These are phyloP conservation scores for Anarhynchus alexandrinus DNA, from an alignment of 2,113 vertebrate genomes.

Conservation along the genomic window DNA sequence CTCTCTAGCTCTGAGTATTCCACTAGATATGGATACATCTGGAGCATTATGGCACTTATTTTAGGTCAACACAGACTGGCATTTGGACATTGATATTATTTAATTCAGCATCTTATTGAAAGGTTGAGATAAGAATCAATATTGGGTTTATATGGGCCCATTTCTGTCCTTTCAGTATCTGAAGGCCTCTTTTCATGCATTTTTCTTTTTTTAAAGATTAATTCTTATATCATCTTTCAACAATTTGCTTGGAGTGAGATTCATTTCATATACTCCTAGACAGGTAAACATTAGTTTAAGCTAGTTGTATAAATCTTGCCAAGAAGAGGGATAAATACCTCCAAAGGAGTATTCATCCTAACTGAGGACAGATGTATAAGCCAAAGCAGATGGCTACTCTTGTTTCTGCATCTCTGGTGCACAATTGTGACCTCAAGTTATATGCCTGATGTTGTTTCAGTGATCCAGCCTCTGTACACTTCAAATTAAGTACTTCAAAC, in stretches of 20 bases:
- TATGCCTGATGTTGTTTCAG: not conserved
- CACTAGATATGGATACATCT: not conserved
- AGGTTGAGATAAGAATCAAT: not conserved
- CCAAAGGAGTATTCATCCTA: not conserved
- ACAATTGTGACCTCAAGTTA: not conserved
- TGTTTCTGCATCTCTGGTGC: not conserved
- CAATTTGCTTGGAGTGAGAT: not conserved
- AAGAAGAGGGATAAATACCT: not conserved
- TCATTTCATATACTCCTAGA: not conserved
- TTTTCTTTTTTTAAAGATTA: not conserved
- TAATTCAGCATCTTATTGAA: not conserved
- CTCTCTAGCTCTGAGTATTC: not conserved
- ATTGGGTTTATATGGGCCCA: not conserved
- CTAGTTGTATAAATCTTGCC: not conserved
- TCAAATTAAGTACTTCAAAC: not conserved
- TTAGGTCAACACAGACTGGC: not conserved
- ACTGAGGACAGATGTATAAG: not conserved
- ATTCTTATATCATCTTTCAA: not conserved
- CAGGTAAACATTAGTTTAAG: not conserved
- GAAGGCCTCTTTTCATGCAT: not conserved
- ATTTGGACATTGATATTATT: not conserved
- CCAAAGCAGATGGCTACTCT: not conserved
- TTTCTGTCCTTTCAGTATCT: not conserved
- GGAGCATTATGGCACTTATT: not conserved
- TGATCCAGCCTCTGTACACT: not conserved